Conservation (phyloP, 2,888 invertebrate species). For the Urechis unicinctus region DNA sequence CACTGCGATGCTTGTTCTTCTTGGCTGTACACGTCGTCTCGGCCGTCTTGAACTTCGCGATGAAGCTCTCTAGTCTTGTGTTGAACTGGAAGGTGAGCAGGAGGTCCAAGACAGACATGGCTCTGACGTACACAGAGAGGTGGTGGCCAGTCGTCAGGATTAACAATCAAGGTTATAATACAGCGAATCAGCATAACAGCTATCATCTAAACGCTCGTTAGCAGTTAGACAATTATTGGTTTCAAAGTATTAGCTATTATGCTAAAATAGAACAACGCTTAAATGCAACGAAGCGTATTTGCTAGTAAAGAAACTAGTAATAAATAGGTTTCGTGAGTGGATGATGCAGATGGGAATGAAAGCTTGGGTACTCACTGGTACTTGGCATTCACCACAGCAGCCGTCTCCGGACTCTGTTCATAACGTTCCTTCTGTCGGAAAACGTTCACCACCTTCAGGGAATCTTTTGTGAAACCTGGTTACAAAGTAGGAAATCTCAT, state of each 20-base stretch:
- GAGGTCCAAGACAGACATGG: constrained; percentile 47
- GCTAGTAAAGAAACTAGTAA: no score
- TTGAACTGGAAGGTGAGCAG: constrained; percentile 49
- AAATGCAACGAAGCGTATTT: no score
- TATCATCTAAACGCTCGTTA: no score
- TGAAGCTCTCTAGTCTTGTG: constrained; percentile 38
- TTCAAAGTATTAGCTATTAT: no score
- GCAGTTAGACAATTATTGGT: no score
- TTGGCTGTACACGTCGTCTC: constrained; percentile 16
- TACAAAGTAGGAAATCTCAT: neutral
- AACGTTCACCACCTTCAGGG: constrained; percentile 35
- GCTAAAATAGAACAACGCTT: no score
- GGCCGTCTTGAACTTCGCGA: constrained; percentile 28
- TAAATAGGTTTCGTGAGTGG: no score
- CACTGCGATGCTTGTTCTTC: constrained; percentile 16
- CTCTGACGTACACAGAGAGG: constrained; percentile 37
- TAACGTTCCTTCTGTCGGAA: constrained; percentile 23
- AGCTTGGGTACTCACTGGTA: constrained; percentile 27
- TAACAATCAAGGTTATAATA: no score
- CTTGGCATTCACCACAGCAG: constrained; percentile 29
- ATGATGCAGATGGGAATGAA: no score
- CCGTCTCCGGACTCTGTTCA: constrained; percentile 17
- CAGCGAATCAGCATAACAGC: no score
- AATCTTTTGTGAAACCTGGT: constrained; percentile 44
- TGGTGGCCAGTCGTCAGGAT: no score